phyloP scores from a whole-genome alignment of 2,797 vertebrate species.

The Sebastes aleutianus region DNA sequence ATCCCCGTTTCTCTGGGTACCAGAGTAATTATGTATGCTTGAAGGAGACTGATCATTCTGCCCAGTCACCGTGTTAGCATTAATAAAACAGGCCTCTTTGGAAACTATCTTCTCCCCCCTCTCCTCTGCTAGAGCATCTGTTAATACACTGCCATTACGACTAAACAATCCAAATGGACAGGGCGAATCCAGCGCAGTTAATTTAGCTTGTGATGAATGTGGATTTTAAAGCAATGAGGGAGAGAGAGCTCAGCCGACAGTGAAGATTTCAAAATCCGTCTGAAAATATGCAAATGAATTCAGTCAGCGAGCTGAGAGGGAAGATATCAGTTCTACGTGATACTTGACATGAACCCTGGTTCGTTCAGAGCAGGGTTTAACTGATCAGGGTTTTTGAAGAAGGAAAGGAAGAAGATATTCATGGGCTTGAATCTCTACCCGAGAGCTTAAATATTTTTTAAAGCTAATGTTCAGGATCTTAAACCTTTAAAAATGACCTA shows the following conservation, averaged over 20 bases:
- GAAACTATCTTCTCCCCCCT: slow-evolving; percentile 52
- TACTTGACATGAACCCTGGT: slow-evolving; percentile 11
- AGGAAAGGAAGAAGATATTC: not conserved
- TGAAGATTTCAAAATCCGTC: slow-evolving; percentile 38
- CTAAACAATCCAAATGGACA: slow-evolving; percentile 63
- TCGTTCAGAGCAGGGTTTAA: slow-evolving; percentile 8
- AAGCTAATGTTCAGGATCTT: not conserved
- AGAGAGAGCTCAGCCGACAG: slow-evolving; percentile 11
- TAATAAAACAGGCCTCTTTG: slow-evolving; percentile 71
- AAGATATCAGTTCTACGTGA: not conserved
- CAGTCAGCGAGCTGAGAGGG: slow-evolving; percentile 16
- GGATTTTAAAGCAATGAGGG: slow-evolving; percentile 42
- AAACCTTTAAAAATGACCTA: not conserved
- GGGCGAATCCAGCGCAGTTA: slow-evolving; percentile 44
- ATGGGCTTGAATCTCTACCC: not conserved
- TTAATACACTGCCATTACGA: slow-evolving; percentile 56
- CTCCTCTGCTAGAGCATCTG: slow-evolving; percentile 43
- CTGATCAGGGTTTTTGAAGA: not conserved
- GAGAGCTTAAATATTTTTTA: not conserved
- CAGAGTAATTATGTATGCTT: slow-evolving; percentile 67
- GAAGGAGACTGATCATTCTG: slow-evolving; percentile 66
- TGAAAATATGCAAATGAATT: slow-evolving; percentile 37
- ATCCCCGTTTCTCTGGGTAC: slow-evolving; percentile 21
- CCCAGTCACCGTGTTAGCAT: slow-evolving; percentile 65
- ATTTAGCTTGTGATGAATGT: slow-evolving; percentile 61